phyloP scores from a whole-genome alignment of 2,888 invertebrate genomes.

The Boloria selene region DNA sequence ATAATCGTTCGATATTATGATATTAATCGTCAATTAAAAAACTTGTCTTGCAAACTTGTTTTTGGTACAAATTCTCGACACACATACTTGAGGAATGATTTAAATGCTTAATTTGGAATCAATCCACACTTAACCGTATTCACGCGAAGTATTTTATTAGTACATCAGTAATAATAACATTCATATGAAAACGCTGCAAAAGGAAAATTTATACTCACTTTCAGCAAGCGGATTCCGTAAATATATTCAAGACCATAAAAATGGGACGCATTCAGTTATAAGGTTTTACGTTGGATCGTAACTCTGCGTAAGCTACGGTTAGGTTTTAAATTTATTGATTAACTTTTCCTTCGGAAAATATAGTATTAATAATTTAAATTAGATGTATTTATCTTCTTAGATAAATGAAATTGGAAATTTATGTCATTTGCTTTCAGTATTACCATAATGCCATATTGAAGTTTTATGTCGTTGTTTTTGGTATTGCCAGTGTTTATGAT shows the following conservation, averaged over 20 bases:
- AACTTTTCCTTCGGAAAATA: conserved; percentile 11
- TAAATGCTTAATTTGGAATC: no score
- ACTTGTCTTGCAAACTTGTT: no score
- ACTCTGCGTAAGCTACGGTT: conserved; percentile 27
- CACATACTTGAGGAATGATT: no score
- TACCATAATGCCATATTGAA: no score
- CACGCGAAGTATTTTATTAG: neutral
- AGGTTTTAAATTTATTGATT: conserved; percentile 17
- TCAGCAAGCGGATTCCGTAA: conserved; percentile 70
- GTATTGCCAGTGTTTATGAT: neutral
- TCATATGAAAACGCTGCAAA: conserved; percentile 41
- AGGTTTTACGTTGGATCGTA: conserved; percentile 29
- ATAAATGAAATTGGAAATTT: no score
- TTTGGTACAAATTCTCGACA: no score
- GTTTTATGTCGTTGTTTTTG: neutral
- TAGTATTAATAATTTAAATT: neutral
- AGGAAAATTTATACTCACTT: conserved; percentile 67
- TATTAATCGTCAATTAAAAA: no score
- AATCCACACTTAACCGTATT: neutral
- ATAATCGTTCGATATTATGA: no score
- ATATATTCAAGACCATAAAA: conserved; percentile 74
- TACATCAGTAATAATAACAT: neutral
- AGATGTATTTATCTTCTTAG: neutral
- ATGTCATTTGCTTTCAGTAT: no score
- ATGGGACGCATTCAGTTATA: conserved; percentile 66